Evolutionary conservation across 2,888 invertebrate species (phyloP).

Genomic region (Lumbricus terrestris): DNA sequence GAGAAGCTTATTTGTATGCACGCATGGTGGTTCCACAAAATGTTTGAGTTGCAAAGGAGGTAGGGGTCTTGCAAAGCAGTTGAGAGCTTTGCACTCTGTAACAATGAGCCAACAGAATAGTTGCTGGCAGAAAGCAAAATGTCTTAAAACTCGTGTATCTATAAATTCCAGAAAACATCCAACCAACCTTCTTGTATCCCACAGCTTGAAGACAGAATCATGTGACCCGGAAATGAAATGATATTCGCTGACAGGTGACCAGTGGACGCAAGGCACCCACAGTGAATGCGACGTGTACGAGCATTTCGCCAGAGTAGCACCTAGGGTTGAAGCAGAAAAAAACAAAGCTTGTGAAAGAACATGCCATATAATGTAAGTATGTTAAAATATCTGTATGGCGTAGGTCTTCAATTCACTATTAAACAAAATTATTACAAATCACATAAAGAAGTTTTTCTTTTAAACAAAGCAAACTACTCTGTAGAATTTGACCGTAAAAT

Average conservation of each 20-base stretch:
- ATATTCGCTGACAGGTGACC: slow-evolving; percentile 80
- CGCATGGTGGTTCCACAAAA: no score
- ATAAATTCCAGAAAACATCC: neutral
- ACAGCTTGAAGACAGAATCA: slow-evolving; percentile 85
- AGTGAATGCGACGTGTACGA: slow-evolving; percentile 84
- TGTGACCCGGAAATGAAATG: slow-evolving; percentile 90
- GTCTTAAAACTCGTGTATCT: neutral
- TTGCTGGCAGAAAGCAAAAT: neutral
- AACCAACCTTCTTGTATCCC: slow-evolving; percentile 84
- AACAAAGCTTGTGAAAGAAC: neutral
- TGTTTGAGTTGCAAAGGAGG: no score
- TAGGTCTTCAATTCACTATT: no score
- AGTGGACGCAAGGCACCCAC: slow-evolving; percentile 87
- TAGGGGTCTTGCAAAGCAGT: no score
- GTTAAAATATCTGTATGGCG: neutral
- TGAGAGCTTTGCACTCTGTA: neutral
- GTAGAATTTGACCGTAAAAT: no score
- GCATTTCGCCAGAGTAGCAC: slow-evolving; percentile 81
- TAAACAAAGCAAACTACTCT: no score
- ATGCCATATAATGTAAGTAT: no score
- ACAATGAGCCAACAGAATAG: neutral
- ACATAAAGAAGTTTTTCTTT: neutral
- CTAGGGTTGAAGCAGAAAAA: slow-evolving; percentile 63
- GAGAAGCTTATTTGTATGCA: no score
- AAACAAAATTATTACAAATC: no score